Conservation (phyloP, 2,888 invertebrate species). For the Halocaridina rubra region DNA sequence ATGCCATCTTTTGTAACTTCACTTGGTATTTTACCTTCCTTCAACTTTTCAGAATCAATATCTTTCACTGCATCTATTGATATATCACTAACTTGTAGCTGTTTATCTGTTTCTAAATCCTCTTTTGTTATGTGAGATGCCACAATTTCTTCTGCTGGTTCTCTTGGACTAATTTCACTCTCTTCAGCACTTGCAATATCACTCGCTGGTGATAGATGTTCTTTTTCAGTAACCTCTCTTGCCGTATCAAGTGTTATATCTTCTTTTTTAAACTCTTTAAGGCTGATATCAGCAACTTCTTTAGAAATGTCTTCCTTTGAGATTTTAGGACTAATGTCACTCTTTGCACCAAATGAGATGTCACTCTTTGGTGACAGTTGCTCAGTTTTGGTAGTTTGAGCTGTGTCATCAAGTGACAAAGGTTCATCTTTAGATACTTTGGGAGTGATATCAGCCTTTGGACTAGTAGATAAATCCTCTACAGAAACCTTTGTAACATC, state of each 20-base stretch:
- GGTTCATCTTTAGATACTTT: background rate
- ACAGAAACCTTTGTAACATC: background rate
- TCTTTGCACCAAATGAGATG: background rate
- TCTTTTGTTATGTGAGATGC: background rate
- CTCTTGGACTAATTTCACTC: background rate
- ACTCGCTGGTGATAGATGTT: background rate
- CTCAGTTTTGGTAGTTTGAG: too few species aligned
- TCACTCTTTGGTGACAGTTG: background rate
- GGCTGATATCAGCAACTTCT: background rate
- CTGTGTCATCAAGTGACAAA: too few species aligned
- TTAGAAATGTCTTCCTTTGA: background rate
- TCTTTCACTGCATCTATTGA: background rate
- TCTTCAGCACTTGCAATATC: background rate
- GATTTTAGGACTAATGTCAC: conserved; percentile 11
- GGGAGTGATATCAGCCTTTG: background rate
- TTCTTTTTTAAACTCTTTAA: background rate
- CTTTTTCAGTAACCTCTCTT: background rate
- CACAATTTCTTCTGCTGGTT: background rate
- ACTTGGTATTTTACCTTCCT: background rate
- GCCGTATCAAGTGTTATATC: background rate
- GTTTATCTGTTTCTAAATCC: background rate
- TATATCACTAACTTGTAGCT: conserved; percentile 2
- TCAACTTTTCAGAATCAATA: background rate
- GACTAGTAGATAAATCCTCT: background rate
- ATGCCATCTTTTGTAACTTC: background rate